A percentile compares a stretch with the other conserved stretches of the same genome.
phyloP scores from a whole-genome alignment of 2,113 vertebrate species.

The Hassar affinis region DNA sequence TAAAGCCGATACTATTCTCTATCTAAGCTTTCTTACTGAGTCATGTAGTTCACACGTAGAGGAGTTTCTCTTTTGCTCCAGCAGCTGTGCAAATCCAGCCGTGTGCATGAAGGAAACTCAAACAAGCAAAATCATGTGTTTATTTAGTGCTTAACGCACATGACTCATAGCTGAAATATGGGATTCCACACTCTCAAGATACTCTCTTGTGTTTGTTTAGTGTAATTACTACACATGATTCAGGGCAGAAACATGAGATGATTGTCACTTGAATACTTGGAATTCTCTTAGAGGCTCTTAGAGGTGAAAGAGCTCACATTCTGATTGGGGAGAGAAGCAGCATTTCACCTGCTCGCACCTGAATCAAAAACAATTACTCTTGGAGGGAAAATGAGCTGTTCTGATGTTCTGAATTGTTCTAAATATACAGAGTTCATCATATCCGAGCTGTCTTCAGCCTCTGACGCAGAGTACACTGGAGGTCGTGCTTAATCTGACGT shows the following conservation, averaged over 20 bases:
- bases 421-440: not conserved
- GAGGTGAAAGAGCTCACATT: not conserved
- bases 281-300: not conserved
- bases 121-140: not conserved
- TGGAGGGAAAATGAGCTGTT: not conserved
- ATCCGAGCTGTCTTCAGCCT: not conserved
- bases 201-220: not conserved
- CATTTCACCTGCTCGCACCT: not conserved
- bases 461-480: not conserved
- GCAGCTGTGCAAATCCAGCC: not conserved
- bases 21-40: not conserved
- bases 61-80: not conserved
- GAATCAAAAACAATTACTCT: not conserved
- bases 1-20: too few relatives aligned
- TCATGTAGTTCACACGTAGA: not conserved
- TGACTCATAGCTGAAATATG: constrained; percentile 27
- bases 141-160: constrained; percentile 1
- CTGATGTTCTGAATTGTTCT: not conserved
- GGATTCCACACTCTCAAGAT: not conserved
- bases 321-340: not conserved
- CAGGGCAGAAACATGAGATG: not conserved
- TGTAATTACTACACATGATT: not conserved
- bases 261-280: not conserved
- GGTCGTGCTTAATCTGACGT: not conserved
- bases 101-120: not conserved